These are phyloP conservation scores for Gnathonemus echidnorhynchus DNA, from an alignment of 2,113 vertebrate genomes.

Conservation along the genomic window DNA sequence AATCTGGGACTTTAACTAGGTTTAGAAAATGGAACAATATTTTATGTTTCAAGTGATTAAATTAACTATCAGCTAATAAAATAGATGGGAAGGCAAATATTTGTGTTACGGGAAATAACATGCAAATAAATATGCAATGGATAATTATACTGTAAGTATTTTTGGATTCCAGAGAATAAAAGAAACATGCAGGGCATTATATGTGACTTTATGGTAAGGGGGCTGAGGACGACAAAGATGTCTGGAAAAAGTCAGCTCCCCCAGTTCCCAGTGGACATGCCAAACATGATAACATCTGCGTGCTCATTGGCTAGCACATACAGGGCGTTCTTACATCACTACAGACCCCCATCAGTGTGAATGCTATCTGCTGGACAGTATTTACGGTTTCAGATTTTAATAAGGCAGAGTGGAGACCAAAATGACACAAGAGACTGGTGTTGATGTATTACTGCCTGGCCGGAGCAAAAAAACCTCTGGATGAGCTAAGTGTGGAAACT, in stretches of 20 bases:
- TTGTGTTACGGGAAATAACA: not conserved
- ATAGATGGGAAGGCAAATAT: not conserved
- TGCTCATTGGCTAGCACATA: not conserved
- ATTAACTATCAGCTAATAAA: not conserved
- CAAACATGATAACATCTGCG: not conserved
- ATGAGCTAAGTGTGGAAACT: not conserved
- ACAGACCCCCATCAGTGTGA: not conserved
- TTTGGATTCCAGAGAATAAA: not conserved
- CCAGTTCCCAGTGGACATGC: not conserved
- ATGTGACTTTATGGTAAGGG: not conserved
- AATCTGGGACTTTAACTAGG: not conserved
- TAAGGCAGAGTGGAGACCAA: not conserved
- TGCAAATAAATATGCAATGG: not conserved
- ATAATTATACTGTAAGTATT: not conserved
- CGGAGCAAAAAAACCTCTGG: not conserved
- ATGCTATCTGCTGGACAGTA: not conserved
- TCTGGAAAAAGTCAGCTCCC: not conserved
- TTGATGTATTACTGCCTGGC: not conserved
- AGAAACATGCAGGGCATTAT: not conserved
- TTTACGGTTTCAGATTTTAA: not conserved
- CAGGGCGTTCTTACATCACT: not conserved
- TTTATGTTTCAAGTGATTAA: not conserved
- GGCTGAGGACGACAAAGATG: not conserved
- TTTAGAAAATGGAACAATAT: not conserved
- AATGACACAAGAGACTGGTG: not conserved